Evolutionary conservation across 2,888 invertebrate genomes (phyloP).

Genomic region (Hemithea aestivaria): DNA sequence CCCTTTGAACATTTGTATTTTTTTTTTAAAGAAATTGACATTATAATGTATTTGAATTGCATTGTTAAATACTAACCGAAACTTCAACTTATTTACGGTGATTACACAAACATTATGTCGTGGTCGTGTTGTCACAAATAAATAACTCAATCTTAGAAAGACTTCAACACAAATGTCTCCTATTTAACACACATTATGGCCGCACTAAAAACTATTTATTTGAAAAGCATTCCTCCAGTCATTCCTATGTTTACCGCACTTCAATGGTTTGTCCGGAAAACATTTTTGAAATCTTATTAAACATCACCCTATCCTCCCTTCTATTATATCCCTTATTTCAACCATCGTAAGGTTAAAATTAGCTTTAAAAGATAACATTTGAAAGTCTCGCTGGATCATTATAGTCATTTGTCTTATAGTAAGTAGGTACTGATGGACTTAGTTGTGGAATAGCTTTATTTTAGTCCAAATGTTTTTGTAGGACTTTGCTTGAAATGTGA

Average conservation of each 20-base stretch:
- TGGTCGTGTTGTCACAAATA: too few species aligned
- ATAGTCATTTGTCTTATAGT: constrained; percentile 39
- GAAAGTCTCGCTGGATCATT: constrained; percentile 19
- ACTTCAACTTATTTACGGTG: too few species aligned
- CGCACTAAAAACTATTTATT: constrained; percentile 20
- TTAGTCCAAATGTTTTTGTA: constrained; percentile 26
- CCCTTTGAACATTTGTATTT: too few species aligned
- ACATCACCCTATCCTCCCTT: not conserved
- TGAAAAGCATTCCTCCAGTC: constrained; percentile 26
- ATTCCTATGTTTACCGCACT: constrained; percentile 25
- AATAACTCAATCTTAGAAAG: too few species aligned
- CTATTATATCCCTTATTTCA: constrained; percentile 9
- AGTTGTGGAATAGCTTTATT: constrained; percentile 38
- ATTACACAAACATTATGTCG: too few species aligned
- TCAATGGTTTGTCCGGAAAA: constrained; percentile 27
- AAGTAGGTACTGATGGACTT: constrained; percentile 41
- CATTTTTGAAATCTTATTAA: constrained; percentile 26
- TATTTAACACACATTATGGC: not conserved
- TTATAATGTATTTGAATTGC: too few species aligned
- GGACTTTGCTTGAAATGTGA: too few species aligned
- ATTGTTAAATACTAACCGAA: too few species aligned
- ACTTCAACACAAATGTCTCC: too few species aligned
- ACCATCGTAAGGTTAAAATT: constrained; percentile 7
- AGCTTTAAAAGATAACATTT: not conserved
- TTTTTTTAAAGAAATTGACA: too few species aligned